Percentiles rank a stretch among this genome's conserved stretches.
These are phyloP conservation scores for Andrena trimmerana DNA, from an alignment of 2,888 invertebrate species.

Conservation along the genomic window DNA sequence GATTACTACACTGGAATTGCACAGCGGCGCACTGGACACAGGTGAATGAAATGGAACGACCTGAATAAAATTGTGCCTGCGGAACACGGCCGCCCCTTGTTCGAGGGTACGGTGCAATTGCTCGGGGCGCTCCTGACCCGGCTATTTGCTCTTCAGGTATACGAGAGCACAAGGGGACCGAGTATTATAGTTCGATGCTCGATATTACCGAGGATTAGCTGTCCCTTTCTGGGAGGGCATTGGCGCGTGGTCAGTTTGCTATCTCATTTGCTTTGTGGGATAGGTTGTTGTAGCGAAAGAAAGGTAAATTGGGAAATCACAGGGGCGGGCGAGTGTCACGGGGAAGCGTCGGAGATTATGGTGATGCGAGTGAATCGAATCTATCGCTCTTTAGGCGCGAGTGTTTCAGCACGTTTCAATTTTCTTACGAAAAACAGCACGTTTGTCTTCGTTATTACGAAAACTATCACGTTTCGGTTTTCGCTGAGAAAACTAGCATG, in stretches of 20 bases:
- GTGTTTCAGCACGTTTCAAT: too few relatives aligned
- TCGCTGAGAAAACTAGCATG: too few relatives aligned
- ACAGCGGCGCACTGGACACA: background rate
- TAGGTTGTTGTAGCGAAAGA: background rate
- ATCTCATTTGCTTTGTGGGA: background rate
- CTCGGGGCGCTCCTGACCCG: background rate
- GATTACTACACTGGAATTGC: background rate
- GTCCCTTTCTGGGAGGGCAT: background rate
- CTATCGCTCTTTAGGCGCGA: too few relatives aligned
- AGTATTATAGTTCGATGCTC: slow-evolving; percentile 5
- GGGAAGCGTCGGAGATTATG: too few relatives aligned
- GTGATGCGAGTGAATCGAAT: too few relatives aligned
- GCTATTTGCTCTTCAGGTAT: background rate
- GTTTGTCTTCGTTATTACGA: too few relatives aligned
- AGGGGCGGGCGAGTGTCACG: background rate
- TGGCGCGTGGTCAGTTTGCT: background rate
- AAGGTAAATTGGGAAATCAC: background rate
- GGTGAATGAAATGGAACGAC: background rate
- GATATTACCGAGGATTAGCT: slow-evolving; percentile 6
- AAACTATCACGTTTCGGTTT: too few relatives aligned
- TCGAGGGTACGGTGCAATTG: background rate
- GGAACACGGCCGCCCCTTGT: slow-evolving; percentile 5
- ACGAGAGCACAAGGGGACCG: background rate
- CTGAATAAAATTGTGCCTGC: background rate
- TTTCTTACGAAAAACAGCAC: too few relatives aligned